Percentiles rank a stretch among this genome's conserved stretches.
Evolutionary conservation across 2,113 vertebrate species (phyloP).

Genomic region (Hippocampus zosterae): DNA sequence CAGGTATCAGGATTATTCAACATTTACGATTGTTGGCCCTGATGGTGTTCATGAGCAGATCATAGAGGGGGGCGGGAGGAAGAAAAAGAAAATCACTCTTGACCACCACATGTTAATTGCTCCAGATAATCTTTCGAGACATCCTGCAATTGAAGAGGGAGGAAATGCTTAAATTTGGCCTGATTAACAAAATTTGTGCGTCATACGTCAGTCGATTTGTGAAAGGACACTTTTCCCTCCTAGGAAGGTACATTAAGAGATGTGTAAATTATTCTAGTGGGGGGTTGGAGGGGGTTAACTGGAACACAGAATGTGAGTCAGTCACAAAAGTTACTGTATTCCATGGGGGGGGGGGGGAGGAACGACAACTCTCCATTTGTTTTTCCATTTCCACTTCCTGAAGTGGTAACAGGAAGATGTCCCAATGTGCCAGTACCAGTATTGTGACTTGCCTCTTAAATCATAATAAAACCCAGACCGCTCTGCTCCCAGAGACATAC

Average conservation of each 20-base stretch:
- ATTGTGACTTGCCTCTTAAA: constrained; percentile 34
- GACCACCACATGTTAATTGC: too few relatives aligned
- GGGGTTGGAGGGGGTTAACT: not conserved
- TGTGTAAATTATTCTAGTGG: not conserved
- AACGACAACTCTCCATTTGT: not conserved
- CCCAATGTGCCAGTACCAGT: not conserved
- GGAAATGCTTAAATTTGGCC: not conserved
- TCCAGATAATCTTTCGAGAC: too few relatives aligned
- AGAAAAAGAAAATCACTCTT: too few relatives aligned
- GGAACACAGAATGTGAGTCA: not conserved
- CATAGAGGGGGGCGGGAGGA: too few relatives aligned
- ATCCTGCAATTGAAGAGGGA: too few relatives aligned
- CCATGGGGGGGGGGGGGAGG: too few relatives aligned
- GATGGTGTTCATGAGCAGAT: too few relatives aligned
- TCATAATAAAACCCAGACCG: constrained; percentile 43
- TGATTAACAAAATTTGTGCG: not conserved
- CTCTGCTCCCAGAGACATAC: not conserved
- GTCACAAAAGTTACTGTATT: not conserved
- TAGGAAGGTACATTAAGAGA: not conserved
- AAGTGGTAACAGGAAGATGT: not conserved
- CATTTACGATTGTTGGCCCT: too few relatives aligned
- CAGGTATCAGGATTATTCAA: too few relatives aligned
- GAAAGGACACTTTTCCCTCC: too few relatives aligned
- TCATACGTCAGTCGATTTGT: too few relatives aligned
- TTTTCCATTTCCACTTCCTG: constrained; percentile 1